Base-by-base conservation (phyloP, 2,888 invertebrate species). In the Xestia c-nigrum region DNA sequence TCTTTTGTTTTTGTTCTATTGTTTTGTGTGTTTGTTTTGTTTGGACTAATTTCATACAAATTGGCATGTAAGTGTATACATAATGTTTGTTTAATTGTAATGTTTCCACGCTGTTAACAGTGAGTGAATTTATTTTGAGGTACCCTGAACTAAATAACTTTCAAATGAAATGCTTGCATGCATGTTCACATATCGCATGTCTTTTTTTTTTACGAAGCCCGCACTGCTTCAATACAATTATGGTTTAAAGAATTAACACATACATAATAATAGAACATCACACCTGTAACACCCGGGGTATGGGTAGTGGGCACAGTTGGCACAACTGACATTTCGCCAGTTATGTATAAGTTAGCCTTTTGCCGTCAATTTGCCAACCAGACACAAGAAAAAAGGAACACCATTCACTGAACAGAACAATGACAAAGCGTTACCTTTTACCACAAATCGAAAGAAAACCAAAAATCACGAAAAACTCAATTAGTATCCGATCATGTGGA, bases 401-500 rank as follows among this genome's bases (percentile, higher is more conserved):
- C 3, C 1, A 38, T 40, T 61, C 24, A 63, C 9, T 63, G 14
- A 46, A 21, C 21, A 55, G 14, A 46, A 21, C 21, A 55, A 40
- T 66, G 47, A 63, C 31, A 63, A 47, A 67, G 40, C 24, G 14
- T 21, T 77, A 57, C 52, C 5, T 76, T 31, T 3, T 47, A 43
- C 16, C 38, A 68, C 47, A 31, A 47, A 47, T 16, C 16, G 10
- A 61, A 50, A 59, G 19, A 69, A 55, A 61, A 66, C 55, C 61
- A 59, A 47, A 73, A 84, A 74, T 84, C 50, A 46, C 65, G 61
- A 82, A 76, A 80, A 86, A 72, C 84, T 80, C 72, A 86, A 84
- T 84, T 80, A 86, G 64, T 59, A 61, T 38, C 50, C 76, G 76
- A 86, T 84, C 76, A 86, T 57, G 66, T 80, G 74, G 63, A 80